phyloP scores from a whole-genome alignment of 2,888 invertebrate genomes.

The Erebia aethiops region DNA sequence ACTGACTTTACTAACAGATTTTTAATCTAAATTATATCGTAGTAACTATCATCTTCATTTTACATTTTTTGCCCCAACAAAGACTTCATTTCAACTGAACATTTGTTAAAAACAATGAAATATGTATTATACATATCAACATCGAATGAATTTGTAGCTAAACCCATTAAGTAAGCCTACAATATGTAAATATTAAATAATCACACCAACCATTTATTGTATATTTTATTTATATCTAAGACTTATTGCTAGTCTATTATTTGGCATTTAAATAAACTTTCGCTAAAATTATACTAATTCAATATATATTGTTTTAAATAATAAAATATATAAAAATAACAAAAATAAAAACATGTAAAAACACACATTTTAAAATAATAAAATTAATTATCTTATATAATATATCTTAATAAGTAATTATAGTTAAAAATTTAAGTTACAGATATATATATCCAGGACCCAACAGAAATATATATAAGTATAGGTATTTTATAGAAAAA shows the following conservation, averaged over 20 bases:
- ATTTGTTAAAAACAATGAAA: not conserved
- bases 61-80: no score
- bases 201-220: not conserved
- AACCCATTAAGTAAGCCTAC: not conserved
- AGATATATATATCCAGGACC: no score
- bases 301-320: no score
- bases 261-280: slow-evolving; percentile 2
- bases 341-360: not conserved
- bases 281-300: not conserved
- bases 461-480: no score
- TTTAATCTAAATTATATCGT: no score
- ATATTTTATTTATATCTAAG: not conserved
- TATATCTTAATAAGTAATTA: not conserved
- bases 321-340: not conserved
- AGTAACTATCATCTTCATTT: no score
- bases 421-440: not conserved
- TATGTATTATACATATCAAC: not conserved
- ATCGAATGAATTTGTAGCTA: not conserved
- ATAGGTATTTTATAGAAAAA: no score
- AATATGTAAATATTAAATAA: not conserved
- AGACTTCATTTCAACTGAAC: no score
- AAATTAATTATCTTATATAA: no score
- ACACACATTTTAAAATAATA: not conserved
- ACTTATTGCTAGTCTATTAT: not conserved
- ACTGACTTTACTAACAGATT: no score